phyloP scores from a whole-genome alignment of 2,113 vertebrate genomes.

The Heterochromis multidens region DNA sequence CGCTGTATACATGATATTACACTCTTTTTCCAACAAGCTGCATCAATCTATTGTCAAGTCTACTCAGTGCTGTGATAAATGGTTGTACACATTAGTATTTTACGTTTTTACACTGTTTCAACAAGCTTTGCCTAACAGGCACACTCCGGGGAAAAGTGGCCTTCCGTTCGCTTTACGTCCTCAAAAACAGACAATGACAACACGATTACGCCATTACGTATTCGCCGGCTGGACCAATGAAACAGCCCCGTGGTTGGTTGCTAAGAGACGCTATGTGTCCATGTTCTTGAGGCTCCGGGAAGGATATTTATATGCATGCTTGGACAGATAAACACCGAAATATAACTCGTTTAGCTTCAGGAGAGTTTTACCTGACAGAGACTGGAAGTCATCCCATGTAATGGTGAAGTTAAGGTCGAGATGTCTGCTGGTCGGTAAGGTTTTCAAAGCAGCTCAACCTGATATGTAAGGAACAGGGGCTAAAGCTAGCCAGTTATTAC shows the following conservation, averaged over 20 bases:
- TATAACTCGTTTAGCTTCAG: neutral
- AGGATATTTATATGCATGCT: neutral
- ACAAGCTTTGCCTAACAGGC: neutral
- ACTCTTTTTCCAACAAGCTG: neutral
- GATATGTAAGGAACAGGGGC: neutral
- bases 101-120: neutral
- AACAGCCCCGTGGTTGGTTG: conserved; percentile 26
- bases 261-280: conserved; percentile 58
- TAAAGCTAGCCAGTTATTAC: neutral
- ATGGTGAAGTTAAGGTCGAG: conserved; percentile 79
- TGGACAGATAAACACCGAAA: neutral
- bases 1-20: neutral
- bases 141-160: rapidly evolving
- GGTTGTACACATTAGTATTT: neutral
- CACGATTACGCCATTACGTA: neutral
- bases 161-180: rapidly evolving
- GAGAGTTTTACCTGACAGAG: neutral
- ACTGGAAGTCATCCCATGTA: neutral
- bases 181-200: conserved; percentile 52
- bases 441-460: neutral
- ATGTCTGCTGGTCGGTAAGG: conserved; percentile 75
- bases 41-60: neutral
- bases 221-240: conserved; percentile 37
- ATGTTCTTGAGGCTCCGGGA: conserved; percentile 25
- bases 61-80: neutral